Evolutionary conservation across 2,888 invertebrate species (phyloP).

Genomic region (Carcina quercana): DNA sequence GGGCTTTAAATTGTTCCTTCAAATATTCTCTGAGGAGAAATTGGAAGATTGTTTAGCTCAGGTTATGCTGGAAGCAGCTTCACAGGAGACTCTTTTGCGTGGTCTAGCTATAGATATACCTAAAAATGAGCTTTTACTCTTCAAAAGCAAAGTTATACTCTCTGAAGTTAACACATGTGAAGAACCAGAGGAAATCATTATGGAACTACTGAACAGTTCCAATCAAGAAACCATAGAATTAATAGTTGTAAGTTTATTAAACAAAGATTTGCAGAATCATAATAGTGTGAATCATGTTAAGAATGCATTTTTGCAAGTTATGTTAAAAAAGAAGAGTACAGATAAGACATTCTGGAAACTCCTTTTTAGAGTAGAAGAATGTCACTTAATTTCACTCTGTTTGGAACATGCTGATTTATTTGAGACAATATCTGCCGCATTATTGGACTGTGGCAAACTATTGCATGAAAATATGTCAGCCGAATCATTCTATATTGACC

Average conservation of each 20-base stretch:
- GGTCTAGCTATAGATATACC: constrained; percentile 35
- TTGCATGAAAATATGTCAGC: constrained; percentile 45
- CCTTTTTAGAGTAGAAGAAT: constrained; percentile 37
- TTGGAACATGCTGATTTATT: constrained; percentile 40
- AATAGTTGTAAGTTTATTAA: constrained; percentile 41
- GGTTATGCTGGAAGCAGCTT: constrained; percentile 53
- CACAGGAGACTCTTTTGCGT: constrained; percentile 44
- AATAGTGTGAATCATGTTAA: constrained; percentile 27
- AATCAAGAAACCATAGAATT: constrained; percentile 36
- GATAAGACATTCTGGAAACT: constrained; percentile 47
- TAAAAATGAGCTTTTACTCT: constrained; percentile 33
- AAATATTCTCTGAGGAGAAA: constrained; percentile 42
- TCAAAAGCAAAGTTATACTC: constrained; percentile 45
- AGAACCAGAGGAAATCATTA: constrained; percentile 24
- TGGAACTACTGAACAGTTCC: constrained; percentile 32
- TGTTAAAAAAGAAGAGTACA: constrained; percentile 28
- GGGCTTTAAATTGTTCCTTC: constrained; percentile 41
- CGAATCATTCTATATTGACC: constrained; percentile 57
- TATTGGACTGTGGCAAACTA: constrained; percentile 50
- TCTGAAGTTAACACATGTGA: constrained; percentile 28
- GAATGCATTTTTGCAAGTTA: constrained; percentile 27
- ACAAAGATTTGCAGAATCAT: constrained; percentile 28
- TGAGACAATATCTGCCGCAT: constrained; percentile 42
- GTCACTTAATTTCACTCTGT: constrained; percentile 40
- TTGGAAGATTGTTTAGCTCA: constrained; percentile 44